Base-by-base conservation (phyloP, 2,888 invertebrate species). In the Cheilosia impressa region DNA sequence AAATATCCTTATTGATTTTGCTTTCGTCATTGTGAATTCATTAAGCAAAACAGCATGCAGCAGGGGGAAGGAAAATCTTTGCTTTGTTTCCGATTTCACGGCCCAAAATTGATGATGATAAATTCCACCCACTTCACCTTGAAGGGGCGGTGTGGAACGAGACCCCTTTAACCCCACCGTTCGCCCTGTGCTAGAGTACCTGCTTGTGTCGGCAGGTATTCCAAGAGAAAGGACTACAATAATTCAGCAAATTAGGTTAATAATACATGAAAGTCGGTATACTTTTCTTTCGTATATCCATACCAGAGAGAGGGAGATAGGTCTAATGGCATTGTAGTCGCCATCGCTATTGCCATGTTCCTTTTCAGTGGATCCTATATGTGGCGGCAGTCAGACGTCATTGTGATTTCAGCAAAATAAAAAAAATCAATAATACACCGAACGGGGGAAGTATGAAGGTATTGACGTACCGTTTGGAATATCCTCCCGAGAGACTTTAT, bases 231-330 rank as follows among this genome's bases (percentile, higher is more conserved):
- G 45, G 45, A n/a, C 45, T 17, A 55, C 34, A 34, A 65, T 68
- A 66, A 66, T 41, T 7, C 31, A 68, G 41, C 78, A 83, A 83
- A 78, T 78, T 78, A 73, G 83, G 78, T 83, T 83, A 83, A 78
- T 83, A 72, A 78, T 73, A 78, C 60, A 41, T 81, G 71, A 52
- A 15, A 52, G 24, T 24, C 9, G 45, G 57, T 57, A 41, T 38
- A 53, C 38, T 22, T 52, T 34, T 50, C 34, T 19, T 31, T 50
- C 6, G 13, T 22, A 10, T 19, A 10, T 19, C 27, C 31, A 17
- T 19, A 1, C 1, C 1, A 19, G 15, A 17, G 17, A 19, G 4
- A 52, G 52, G 5, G 15, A 34, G 38, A 38, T 38, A 4, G 38
- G 4, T 13, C 19, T 52, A 52, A 52, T 55, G 34, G 65, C 65